Evolutionary conservation across 1,140 invertebrate genomes (phyloP), one percentile per base, ranked within the genome.

Genomic region (Drosophila insularis): DNA sequence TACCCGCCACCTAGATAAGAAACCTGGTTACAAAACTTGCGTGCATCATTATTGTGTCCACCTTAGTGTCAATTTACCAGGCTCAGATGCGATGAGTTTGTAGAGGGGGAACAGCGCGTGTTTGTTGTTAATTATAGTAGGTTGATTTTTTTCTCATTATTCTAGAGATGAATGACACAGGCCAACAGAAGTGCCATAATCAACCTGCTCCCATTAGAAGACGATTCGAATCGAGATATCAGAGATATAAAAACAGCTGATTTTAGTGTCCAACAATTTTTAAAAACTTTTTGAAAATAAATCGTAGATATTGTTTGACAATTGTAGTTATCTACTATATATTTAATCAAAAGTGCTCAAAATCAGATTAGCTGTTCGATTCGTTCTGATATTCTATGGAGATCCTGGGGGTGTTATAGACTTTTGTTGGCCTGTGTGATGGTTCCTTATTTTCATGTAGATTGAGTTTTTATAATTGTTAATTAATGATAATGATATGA

Each of bases 391-490:
- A 21, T 50, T 21, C 17, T 19, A 50, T n/a, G 17, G 19, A 50
- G 19, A 17, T 21, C 8, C 4, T 21, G 43, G 43, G 21, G 10
- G 17, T 4, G 17, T 19, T 17, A 50, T 50, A 17, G 6, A 50
- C 7, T 21, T 50, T 50, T 21, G 43, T 50, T 8, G 43, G 43
- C 19, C 43, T 50, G 43, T 50, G 43, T 50, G 43, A 23, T 53
- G 54, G 72, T 77, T 78, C 68, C 58, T 61, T 74, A 66, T 43
- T 61, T 79, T 87, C 62, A 65, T 71, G 56, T 81, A 82, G 79
- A 35, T 75, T 82, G 43, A 71, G 66, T 76, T 81, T 68, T 70
- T 59, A 68, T 70, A 80, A 71, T 63, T 81, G 75, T 81, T 75
- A 71, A 78, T 78, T 81, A 85, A 69, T 81, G 66, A 71, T 63